phyloP scores from a whole-genome alignment of 2,113 vertebrate species.

The Clinocottus analis region DNA sequence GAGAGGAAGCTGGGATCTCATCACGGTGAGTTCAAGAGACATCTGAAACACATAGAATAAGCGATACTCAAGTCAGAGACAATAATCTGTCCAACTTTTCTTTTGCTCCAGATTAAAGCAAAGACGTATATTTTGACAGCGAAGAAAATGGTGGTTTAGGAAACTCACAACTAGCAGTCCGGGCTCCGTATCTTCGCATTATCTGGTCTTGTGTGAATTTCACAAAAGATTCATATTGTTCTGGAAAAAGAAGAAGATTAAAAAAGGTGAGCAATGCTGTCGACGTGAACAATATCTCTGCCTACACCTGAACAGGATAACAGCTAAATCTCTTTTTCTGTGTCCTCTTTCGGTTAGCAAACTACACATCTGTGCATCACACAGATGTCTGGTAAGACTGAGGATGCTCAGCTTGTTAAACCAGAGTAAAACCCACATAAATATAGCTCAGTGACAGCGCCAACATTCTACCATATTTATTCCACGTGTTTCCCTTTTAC shows the following conservation, averaged over 20 bases:
- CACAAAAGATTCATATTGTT: conserved; percentile 97
- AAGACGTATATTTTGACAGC: neutral
- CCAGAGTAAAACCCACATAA: neutral
- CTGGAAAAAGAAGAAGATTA: conserved; percentile 72
- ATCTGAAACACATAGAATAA: conserved; percentile 79
- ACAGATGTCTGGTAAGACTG: no score
- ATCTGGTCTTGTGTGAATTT: conserved; percentile 97
- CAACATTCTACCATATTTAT: neutral
- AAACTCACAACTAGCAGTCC: conserved; percentile 91
- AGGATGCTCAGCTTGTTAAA: no score
- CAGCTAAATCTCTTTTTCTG: no score
- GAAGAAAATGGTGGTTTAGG: neutral
- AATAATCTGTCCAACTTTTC: neutral
- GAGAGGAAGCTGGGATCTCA: conserved; percentile 83
- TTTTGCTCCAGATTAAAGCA: neutral
- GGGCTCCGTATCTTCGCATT: conserved; percentile 92
- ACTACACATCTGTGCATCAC: no score
- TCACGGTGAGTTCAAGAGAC: conserved; percentile 88
- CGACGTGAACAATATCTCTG: neutral
- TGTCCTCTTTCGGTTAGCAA: no score
- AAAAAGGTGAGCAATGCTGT: neutral
- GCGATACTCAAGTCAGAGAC: neutral
- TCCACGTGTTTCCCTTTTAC: neutral
- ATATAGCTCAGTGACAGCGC: neutral
- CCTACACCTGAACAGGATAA: neutral